phyloP scores from a whole-genome alignment of 1,140 invertebrate genomes.

The Agrypnia vestita region DNA sequence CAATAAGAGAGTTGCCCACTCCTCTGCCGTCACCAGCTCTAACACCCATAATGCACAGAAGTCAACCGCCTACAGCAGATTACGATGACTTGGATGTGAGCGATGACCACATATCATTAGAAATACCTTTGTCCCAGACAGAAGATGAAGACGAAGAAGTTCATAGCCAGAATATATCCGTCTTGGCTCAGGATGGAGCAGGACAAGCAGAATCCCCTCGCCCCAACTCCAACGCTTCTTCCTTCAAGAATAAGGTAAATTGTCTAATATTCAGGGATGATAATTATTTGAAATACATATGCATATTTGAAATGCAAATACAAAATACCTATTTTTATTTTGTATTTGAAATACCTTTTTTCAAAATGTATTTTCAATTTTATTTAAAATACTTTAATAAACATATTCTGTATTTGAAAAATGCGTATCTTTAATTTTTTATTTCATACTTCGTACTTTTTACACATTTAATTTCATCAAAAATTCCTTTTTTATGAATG shows the following conservation, averaged over 20 bases:
- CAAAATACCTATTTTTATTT: no score
- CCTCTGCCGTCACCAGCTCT: slow-evolving; percentile 80
- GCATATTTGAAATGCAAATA: no score
- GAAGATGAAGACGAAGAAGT: slow-evolving; percentile 61
- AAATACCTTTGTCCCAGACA: slow-evolving; percentile 63
- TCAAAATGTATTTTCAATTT: no score
- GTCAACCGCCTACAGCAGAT: slow-evolving; percentile 63
- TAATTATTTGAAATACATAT: no score
- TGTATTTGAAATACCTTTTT: no score
- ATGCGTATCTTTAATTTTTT: no score
- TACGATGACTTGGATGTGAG: slow-evolving; percentile 68
- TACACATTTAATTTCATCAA: no score
- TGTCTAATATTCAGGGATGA: neutral
- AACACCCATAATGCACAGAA: slow-evolving; percentile 76
- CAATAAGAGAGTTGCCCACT: slow-evolving; percentile 82
- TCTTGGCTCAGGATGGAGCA: slow-evolving; percentile 40
- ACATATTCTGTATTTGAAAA: no score
- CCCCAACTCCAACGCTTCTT: slow-evolving; percentile 61
- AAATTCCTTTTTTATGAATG: no score
- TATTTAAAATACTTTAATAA: no score
- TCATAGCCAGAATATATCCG: slow-evolving; percentile 52
- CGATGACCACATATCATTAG: slow-evolving; percentile 67
- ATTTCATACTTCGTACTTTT: no score
- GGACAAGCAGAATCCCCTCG: slow-evolving; percentile 35
- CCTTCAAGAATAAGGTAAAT: slow-evolving; percentile 66